A percentile compares a stretch with the other conserved stretches of the same genome.
These are phyloP conservation scores for Trematomus loennbergii DNA, from an alignment of 2,113 vertebrate genomes.

Conservation along the genomic window DNA sequence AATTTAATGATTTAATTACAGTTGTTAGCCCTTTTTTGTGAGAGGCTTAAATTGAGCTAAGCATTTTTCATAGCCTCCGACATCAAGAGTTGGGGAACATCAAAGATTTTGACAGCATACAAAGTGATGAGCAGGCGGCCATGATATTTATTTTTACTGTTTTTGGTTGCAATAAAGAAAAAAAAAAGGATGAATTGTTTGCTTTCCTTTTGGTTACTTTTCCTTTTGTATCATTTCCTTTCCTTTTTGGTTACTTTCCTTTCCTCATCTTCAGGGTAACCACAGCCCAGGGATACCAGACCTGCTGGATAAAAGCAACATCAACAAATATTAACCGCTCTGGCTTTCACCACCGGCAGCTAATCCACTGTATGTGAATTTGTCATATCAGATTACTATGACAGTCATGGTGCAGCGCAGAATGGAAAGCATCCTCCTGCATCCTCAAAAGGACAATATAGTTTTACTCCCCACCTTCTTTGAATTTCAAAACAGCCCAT, in stretches of 20 bases:
- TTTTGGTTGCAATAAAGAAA: conserved; percentile 87
- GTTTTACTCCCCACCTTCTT: conserved; percentile 88
- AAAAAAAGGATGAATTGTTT: conserved; percentile 79
- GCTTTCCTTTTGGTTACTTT: conserved; percentile 17
- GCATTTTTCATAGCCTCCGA: conserved; percentile 99
- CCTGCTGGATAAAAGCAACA: conserved; percentile 99
- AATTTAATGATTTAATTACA: conserved; percentile 99
- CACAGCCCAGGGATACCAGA: conserved; percentile 95
- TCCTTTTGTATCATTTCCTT: conserved; percentile 36
- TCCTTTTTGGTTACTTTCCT: conserved; percentile 28
- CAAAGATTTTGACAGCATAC: conserved; percentile 99
- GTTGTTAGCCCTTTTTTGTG: conserved; percentile 99
- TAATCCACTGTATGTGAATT: conserved; percentile 99
- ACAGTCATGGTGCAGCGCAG: conserved; percentile 97
- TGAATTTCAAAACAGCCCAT: conserved; percentile 98
- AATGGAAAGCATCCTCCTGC: conserved; percentile 93
- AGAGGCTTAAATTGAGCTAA: conserved; percentile 99
- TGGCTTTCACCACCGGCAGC: conserved; percentile 96
- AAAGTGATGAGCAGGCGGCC: conserved; percentile 96
- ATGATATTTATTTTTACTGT: conserved; percentile 78
- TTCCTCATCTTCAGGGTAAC: conserved; percentile 96
- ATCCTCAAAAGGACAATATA: conserved; percentile 96
- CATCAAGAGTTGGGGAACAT: conserved; percentile 99
- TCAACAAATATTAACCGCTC: conserved; percentile 99
- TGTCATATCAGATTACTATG: conserved; percentile 99